phyloP scores from a whole-genome alignment of 2,888 invertebrate genomes.

The Ophonus ardosiacus region DNA sequence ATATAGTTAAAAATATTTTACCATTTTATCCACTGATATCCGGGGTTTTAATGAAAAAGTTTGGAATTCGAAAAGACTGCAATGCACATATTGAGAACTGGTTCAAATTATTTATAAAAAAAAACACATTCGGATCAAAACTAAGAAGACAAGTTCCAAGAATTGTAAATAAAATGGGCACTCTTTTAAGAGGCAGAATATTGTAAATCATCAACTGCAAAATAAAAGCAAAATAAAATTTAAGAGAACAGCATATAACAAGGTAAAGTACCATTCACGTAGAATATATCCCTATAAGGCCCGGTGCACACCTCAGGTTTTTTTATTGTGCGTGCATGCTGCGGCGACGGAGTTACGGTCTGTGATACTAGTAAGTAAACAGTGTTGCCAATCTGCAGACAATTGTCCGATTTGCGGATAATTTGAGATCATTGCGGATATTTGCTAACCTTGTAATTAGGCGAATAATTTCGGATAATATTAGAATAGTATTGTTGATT shows the following conservation, averaged over 20 bases:
- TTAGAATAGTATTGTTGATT: too few species aligned
- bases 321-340: too few species aligned
- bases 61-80: background rate
- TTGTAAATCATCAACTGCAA: background rate
- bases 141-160: background rate
- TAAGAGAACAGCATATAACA: background rate
- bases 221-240: background rate
- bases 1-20: background rate
- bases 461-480: too few species aligned
- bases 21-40: background rate
- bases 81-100: background rate
- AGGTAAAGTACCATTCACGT: background rate
- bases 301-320: too few species aligned
- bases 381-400: too few species aligned
- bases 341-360: too few species aligned
- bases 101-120: too few species aligned
- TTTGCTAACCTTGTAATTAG: too few species aligned
- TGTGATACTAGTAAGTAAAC: too few species aligned
- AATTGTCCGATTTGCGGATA: too few species aligned
- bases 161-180: constrained; percentile 3
- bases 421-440: too few species aligned
- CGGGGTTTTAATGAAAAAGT: background rate
- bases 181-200: background rate
- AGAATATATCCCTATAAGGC: too few species aligned
- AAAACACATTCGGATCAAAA: background rate